Percentiles rank a stretch among this genome's conserved stretches.
phyloP scores from a whole-genome alignment of 1,140 invertebrate genomes.

The Zaprionus ornatus region DNA sequence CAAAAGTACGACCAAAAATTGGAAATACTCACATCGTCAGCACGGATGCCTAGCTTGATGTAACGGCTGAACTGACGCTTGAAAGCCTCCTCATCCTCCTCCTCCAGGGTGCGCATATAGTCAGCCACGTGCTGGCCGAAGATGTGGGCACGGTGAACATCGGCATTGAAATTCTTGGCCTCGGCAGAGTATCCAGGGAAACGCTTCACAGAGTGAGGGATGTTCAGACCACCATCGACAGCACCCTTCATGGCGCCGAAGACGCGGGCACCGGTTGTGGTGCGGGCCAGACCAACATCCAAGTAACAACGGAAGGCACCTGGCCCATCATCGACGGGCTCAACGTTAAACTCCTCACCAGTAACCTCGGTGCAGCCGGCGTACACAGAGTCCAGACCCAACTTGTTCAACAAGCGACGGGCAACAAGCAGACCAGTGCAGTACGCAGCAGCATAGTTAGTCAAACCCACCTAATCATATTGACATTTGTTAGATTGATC shows the following conservation, averaged over 20 bases:
- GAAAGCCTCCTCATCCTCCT: constrained; percentile 98
- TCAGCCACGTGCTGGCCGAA: constrained; percentile 98
- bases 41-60: constrained; percentile 93
- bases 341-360: constrained; percentile 98
- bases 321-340: constrained; percentile 95
- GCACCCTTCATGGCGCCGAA: constrained; percentile 99
- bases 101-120: constrained; percentile 96
- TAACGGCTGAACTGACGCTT: constrained; percentile 99
- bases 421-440: constrained; percentile 99
- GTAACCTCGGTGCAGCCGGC: constrained; percentile 94
- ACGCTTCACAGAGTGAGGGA: constrained; percentile 98
- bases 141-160: constrained; percentile 96
- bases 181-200: constrained; percentile 99
- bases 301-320: constrained; percentile 98
- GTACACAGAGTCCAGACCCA: constrained; percentile 96
- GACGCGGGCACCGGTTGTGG: constrained; percentile 98
- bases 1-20: constrained; percentile 67
- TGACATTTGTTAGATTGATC: not conserved
- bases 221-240: constrained; percentile 98
- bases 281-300: constrained; percentile 98
- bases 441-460: constrained; percentile 99
- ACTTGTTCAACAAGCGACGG: constrained; percentile 96
- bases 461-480: constrained; percentile 93
- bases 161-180: constrained; percentile 96
- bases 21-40: constrained; percentile 91